Percentiles rank a stretch among this genome's conserved stretches.
phyloP scores from a whole-genome alignment of 2,888 invertebrate species.

The Ischnura elegans region DNA sequence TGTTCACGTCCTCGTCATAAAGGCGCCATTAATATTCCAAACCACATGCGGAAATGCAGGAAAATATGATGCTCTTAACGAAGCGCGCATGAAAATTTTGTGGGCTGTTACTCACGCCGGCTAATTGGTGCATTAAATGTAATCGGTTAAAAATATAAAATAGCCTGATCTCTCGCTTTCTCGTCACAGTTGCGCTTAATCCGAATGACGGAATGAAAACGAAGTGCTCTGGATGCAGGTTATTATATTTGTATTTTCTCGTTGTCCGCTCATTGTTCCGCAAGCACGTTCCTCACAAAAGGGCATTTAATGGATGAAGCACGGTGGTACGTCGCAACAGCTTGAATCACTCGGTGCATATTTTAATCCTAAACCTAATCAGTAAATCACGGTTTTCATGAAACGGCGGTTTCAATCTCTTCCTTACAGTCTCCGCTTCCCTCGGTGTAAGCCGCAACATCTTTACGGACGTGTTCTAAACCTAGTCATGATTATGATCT shows the following conservation, averaged over 20 bases:
- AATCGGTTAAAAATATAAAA: not conserved
- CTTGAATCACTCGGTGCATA: not conserved
- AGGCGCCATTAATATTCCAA: not conserved
- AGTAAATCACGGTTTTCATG: no score
- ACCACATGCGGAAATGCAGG: not conserved
- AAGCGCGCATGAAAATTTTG: not conserved
- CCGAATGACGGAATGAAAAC: not conserved
- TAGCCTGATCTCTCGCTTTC: not conserved
- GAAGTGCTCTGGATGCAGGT: not conserved
- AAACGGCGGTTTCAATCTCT: no score
- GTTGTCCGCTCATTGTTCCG: not conserved
- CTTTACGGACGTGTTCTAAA: no score
- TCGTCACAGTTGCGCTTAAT: not conserved
- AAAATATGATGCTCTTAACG: slow-evolving; percentile 19
- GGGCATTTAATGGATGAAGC: not conserved
- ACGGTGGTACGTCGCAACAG: not conserved
- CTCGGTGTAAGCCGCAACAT: no score
- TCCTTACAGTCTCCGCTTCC: no score
- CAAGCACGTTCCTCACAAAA: not conserved
- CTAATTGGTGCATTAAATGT: not conserved
- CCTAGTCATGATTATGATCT: no score
- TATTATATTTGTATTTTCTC: not conserved
- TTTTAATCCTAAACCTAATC: no score
- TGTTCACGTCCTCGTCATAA: not conserved
- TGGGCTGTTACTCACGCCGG: not conserved